phyloP scores from a whole-genome alignment of 2,888 invertebrate genomes.

The Rhamnusium bicolor region DNA sequence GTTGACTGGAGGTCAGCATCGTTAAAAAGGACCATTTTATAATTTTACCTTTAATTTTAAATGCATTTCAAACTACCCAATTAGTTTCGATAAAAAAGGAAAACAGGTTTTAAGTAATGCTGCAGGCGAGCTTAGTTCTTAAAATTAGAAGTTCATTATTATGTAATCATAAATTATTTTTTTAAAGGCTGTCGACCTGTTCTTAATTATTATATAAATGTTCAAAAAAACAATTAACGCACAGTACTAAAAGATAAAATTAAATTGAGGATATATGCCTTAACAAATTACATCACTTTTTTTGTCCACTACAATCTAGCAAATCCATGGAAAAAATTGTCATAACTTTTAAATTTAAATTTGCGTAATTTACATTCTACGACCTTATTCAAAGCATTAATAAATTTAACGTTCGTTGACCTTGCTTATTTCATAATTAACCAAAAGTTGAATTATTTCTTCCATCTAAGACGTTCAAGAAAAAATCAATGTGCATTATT shows the following conservation, averaged over 20 bases:
- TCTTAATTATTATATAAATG: background rate
- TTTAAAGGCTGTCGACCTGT: background rate
- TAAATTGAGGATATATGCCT: no score
- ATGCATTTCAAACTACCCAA: conserved; percentile 5
- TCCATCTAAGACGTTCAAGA: background rate
- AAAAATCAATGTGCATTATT: background rate
- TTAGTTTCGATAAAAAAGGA: background rate
- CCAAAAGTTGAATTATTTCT: background rate
- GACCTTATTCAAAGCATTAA: background rate
- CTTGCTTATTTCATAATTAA: background rate
- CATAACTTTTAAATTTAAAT: no score
- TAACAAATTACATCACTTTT: no score
- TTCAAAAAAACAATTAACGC: no score
- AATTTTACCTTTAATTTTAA: background rate
- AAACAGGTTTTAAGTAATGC: background rate
- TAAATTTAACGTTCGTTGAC: background rate
- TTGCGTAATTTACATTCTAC: background rate
- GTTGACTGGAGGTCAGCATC: background rate
- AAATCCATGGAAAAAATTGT: no score
- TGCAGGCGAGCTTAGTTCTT: background rate
- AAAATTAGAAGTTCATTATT: background rate
- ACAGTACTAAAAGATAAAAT: no score
- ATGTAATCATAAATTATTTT: background rate
- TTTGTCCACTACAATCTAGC: no score
- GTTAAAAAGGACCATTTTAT: background rate